These are phyloP conservation scores for Tetraodon nigroviridis DNA, from an alignment of 2,113 vertebrate genomes.

Conservation along the genomic window DNA sequence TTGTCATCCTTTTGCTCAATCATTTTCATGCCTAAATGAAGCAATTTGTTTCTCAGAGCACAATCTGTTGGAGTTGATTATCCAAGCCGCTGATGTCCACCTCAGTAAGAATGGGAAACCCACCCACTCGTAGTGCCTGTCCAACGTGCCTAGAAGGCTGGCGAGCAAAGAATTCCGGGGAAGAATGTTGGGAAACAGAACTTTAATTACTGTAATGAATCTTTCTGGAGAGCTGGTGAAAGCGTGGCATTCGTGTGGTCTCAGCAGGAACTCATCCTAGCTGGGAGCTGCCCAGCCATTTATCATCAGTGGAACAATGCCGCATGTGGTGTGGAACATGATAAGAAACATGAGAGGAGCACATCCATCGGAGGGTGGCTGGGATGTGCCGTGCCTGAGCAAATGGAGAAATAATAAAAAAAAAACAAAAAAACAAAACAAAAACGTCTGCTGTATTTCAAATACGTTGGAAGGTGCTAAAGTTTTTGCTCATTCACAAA, in stretches of 20 bases:
- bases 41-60: conserved; percentile 73
- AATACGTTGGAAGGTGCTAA: conserved; percentile 6
- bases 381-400: too few relatives aligned
- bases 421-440: too few relatives aligned
- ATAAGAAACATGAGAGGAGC: conserved; percentile 48
- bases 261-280: conserved; percentile 55
- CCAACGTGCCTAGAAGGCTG: too few relatives aligned
- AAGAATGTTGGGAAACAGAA: conserved; percentile 56
- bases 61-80: conserved; percentile 76
- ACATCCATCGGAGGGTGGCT: neutral
- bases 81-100: conserved; percentile 73
- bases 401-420: neutral
- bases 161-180: conserved; percentile 37
- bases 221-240: conserved; percentile 68
- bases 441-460: conserved; percentile 3
- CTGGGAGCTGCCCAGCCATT: conserved; percentile 49
- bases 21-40: conserved; percentile 76
- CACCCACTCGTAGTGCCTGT: conserved; percentile 24
- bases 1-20: conserved; percentile 73
- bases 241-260: conserved; percentile 61
- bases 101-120: conserved; percentile 67
- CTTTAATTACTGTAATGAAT: conserved; percentile 75
- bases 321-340: conserved; percentile 38
- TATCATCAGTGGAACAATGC: conserved; percentile 65
- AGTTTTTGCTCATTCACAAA: conserved; percentile 21